Conservation (phyloP, 2,888 invertebrate genomes). For the Galerucella pusilla region DNA sequence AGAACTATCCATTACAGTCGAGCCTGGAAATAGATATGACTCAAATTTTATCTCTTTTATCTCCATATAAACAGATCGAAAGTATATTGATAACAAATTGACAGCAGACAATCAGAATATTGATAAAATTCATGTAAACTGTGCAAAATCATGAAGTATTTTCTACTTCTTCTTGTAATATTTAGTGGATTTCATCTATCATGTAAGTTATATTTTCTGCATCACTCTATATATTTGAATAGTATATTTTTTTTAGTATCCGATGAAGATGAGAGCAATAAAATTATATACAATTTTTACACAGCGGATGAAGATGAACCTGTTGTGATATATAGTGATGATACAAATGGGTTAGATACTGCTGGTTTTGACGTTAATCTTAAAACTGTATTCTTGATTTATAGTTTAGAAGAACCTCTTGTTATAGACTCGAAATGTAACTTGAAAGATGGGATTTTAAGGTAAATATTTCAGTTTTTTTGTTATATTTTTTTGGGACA, state of each 20-base stretch:
- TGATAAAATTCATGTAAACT: not conserved
- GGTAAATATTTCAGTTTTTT: not conserved
- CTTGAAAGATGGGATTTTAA: not conserved
- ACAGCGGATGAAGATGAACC: not conserved
- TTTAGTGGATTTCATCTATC: not conserved
- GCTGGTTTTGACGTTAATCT: conserved; percentile 4
- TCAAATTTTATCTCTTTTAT: not conserved
- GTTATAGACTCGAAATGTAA: not conserved
- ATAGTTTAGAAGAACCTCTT: conserved; percentile 9
- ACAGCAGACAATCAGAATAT: not conserved
- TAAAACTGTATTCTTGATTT: conserved; percentile 3
- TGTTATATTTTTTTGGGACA: not conserved
- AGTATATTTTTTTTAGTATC: not conserved
- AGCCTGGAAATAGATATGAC: not conserved
- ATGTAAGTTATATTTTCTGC: not conserved
- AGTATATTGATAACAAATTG: not conserved
- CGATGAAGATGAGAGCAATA: not conserved
- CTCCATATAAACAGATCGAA: not conserved
- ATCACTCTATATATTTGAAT: not conserved
- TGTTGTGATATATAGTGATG: not conserved
- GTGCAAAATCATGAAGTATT: not conserved
- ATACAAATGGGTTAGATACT: not conserved
- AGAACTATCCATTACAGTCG: too few relatives aligned
- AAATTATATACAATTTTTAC: conserved; percentile 8
- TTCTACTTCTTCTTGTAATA: not conserved